Evolutionary conservation across 2,888 invertebrate species (phyloP).

Genomic region (Cynaeus angustus): DNA sequence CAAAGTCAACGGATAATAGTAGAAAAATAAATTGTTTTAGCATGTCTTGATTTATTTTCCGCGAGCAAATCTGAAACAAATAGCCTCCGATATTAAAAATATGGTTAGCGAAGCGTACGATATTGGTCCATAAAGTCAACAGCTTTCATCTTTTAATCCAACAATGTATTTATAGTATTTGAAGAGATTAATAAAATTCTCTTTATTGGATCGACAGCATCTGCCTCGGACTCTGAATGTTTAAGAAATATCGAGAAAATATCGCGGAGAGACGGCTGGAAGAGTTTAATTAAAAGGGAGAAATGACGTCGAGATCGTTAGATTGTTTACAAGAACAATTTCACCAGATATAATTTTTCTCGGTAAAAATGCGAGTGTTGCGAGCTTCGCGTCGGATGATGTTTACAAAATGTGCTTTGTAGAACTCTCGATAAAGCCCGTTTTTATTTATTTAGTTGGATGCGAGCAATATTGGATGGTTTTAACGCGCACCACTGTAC

Average conservation of each 20-base stretch:
- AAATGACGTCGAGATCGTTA: constrained; percentile 28
- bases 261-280: constrained; percentile 28
- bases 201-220: constrained; percentile 43
- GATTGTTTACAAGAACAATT: constrained; percentile 33
- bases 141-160: constrained; percentile 43
- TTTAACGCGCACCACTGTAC: constrained; percentile 17
- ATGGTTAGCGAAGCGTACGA: constrained; percentile 42
- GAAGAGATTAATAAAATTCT: constrained; percentile 46
- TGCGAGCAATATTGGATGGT: constrained; percentile 7
- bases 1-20: constrained; percentile 32
- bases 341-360: constrained; percentile 13
- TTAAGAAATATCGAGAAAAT: constrained; percentile 34
- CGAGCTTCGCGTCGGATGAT: neutral
- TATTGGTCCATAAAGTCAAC: constrained; percentile 47
- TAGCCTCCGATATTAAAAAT: constrained; percentile 45
- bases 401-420: constrained; percentile 31
- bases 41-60: constrained; percentile 45
- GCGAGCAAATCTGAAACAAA: constrained; percentile 25
- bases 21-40: constrained; percentile 42
- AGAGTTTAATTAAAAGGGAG: constrained; percentile 44
- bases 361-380: constrained; percentile 2
- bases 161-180: constrained; percentile 46
- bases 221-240: constrained; percentile 30
- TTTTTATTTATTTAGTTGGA: constrained; percentile 26
- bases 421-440: constrained; percentile 25